phyloP scores from a whole-genome alignment of 2,113 vertebrate species.

The Cariama cristata region DNA sequence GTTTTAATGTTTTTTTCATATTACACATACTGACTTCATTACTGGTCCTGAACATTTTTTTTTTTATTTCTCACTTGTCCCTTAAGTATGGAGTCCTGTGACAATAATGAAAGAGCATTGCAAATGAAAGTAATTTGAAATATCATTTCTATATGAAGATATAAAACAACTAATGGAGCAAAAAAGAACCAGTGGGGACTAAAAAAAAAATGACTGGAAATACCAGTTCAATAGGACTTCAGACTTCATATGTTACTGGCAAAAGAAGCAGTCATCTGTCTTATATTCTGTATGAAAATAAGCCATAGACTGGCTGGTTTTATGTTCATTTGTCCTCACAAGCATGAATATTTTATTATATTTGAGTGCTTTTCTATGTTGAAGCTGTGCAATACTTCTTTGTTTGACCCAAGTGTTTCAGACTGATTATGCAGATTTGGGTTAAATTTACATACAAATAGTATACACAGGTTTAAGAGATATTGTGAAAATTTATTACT shows the following conservation, averaged over 20 bases:
- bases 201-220: background rate
- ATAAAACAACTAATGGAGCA: background rate
- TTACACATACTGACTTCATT: background rate
- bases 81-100: background rate
- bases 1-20: accelerated
- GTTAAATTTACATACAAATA: background rate
- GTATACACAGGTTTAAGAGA: background rate
- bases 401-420: background rate
- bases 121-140: background rate
- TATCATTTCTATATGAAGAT: background rate
- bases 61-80: background rate
- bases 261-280: background rate
- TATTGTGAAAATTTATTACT: background rate
- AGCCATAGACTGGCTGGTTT: background rate
- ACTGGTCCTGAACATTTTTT: background rate
- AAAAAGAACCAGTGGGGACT: background rate
- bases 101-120: background rate
- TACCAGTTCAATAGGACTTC: background rate
- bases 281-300: background rate
- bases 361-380: background rate
- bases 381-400: background rate
- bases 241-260: background rate
- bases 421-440: background rate
- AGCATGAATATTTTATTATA: background rate
- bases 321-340: background rate